These are phyloP conservation scores for Troglohyphantes excavatus DNA, from an alignment of 2,888 invertebrate genomes.

Conservation along the genomic window DNA sequence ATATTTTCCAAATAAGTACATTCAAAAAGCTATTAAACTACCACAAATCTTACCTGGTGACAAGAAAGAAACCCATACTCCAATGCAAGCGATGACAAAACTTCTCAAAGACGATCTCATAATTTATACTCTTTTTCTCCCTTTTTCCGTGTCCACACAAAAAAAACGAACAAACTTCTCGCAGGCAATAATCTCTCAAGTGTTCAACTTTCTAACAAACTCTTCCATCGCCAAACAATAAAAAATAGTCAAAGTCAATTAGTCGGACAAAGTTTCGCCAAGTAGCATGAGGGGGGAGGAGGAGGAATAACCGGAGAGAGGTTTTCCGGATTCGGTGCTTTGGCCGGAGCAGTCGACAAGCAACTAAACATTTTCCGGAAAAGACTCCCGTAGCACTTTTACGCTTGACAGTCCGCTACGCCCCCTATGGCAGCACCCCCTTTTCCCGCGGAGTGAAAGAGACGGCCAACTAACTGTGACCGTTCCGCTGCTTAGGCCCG, in stretches of 20 bases:
- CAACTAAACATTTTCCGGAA: constrained; percentile 74
- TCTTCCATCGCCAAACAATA: constrained; percentile 11
- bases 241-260: neutral
- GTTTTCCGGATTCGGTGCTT: constrained; percentile 24
- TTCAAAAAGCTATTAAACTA: too few species aligned
- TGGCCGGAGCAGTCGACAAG: constrained; percentile 55
- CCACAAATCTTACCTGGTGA: constrained; percentile 30
- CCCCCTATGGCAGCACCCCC: constrained; percentile 40
- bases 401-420: constrained; percentile 20
- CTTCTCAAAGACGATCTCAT: constrained; percentile 9
- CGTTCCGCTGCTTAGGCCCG: neutral
- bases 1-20: too few species aligned
- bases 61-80: constrained; percentile 55
- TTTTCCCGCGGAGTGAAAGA: neutral
- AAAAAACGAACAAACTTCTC: constrained; percentile 10
- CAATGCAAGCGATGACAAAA: constrained; percentile 18
- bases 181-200: neutral
- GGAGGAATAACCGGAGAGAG: constrained; percentile 25
- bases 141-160: constrained; percentile 11
- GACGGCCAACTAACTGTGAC: neutral
- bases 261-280: neutral
- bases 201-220: constrained; percentile 8
- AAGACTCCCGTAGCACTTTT: constrained; percentile 31
- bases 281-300: neutral
- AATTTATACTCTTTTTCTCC: neutral